Base-by-base conservation (phyloP, 2,113 vertebrate species). In the Oxyruncus cristatus region DNA sequence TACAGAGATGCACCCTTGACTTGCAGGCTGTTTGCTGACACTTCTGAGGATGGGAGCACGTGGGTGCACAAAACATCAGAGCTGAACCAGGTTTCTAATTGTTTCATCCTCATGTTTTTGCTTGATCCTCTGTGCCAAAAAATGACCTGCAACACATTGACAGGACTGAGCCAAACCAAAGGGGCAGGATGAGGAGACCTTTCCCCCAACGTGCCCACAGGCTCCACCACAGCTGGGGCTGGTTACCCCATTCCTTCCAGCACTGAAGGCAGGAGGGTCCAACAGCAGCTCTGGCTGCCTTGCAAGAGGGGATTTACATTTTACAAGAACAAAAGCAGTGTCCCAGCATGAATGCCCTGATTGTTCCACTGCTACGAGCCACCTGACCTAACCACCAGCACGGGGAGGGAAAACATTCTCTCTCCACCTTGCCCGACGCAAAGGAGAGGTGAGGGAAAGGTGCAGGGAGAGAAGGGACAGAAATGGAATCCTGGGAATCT, bases 41-140 rank as follows among this genome's bases (percentile, higher is more conserved):
- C 30, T 32, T 32, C 1, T 52, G 3, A n/a, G 33, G 28, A 17
- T 0, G 12, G 11, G 24, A 8, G 23, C 47, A 50, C 23, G 8
- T 4, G 13, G 68, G 33, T 1, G n/a, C 62, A 33, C n/a, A 44
- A 28, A 65, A 16, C 37, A 26, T 10, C 49, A 30, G 52, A 66
- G 65, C 72, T 16, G 20, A 77, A 33, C 39, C 46, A n/a, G 18
- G 32, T 53, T 67, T 44, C n/a, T 66, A 28, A 33, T 21, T 52
- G n/a, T 61, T 44, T 46, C 21, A 32, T 12, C 6, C 41, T 76
- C 30, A 5, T 28, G 63, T 39, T 68, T 68, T 53, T 35, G 19
- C 46, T 65, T 61, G 26, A 71, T 18, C 9, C 41, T 33, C 14
- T 44, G 4, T 11, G n/a, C 42, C 39, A 68, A 23, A 63, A 75